phyloP scores from a whole-genome alignment of 2,113 vertebrate genomes.

The Phylloscopus whistleri region DNA sequence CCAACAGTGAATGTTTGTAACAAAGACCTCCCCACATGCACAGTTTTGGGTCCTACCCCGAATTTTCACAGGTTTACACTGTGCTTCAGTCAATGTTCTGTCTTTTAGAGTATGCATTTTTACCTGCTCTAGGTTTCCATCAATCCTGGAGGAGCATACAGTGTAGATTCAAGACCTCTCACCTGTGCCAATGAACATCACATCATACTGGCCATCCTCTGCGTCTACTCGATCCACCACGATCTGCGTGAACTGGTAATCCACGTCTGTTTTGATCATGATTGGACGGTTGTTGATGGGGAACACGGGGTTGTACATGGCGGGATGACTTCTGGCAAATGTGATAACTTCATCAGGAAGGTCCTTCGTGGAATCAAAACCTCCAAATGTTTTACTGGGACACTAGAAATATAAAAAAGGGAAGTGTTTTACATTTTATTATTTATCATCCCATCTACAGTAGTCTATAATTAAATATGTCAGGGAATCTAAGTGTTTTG shows the following conservation, averaged over 20 bases:
- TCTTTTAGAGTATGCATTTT: neutral
- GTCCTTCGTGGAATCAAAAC: slow-evolving; percentile 96
- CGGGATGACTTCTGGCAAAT: slow-evolving; percentile 94
- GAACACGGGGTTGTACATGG: slow-evolving; percentile 93
- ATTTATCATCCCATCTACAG: neutral
- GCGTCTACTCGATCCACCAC: slow-evolving; percentile 96
- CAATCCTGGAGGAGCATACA: neutral
- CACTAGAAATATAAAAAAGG: slow-evolving; percentile 75
- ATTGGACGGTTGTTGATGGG: slow-evolving; percentile 93
- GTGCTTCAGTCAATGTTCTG: neutral
- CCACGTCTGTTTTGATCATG: slow-evolving; percentile 95
- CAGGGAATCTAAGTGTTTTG: neutral
- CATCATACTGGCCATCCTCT: slow-evolving; percentile 96
- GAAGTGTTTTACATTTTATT: neutral
- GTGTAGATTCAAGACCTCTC: neutral
- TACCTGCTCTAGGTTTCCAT: neutral
- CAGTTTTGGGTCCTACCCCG: neutral
- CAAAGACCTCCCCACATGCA: neutral
- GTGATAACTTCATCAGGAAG: slow-evolving; percentile 97
- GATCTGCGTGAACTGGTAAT: slow-evolving; percentile 97
- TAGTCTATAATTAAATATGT: neutral
- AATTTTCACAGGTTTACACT: neutral
- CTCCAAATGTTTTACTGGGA: slow-evolving; percentile 97
- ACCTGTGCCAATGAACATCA: slow-evolving; percentile 99
- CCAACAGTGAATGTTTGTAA: neutral